phyloP scores from a whole-genome alignment of 2,113 vertebrate genomes.

The Litocranius walleri region DNA sequence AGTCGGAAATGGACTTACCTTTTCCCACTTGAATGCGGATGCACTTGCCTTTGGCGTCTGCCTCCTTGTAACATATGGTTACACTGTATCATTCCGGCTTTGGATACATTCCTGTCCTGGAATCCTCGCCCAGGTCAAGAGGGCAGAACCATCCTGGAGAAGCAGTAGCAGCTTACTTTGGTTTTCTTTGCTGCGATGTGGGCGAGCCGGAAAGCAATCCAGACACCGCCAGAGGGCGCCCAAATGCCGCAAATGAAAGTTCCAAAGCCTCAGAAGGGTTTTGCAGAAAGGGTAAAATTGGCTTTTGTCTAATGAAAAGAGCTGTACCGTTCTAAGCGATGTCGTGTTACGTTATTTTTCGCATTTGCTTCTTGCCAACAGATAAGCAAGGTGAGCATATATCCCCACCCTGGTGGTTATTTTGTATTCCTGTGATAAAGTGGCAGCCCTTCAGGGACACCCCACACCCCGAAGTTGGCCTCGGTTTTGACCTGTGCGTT shows the following conservation, averaged over 20 bases:
- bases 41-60: neutral
- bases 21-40: neutral
- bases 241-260: conserved; percentile 49
- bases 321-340: neutral
- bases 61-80: neutral
- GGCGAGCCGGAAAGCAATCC: neutral
- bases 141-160: neutral
- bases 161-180: neutral
- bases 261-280: neutral
- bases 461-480: neutral
- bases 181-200: neutral
- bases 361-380: conserved; percentile 14
- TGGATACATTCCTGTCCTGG: neutral
- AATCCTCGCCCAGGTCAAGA: neutral
- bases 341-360: neutral
- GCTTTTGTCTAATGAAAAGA: conserved; percentile 51
- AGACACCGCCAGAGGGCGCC: conserved; percentile 75
- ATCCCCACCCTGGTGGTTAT: neutral
- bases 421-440: neutral
- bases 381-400: neutral
- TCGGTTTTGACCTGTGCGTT: neutral
- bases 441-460: neutral
- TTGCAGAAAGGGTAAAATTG: neutral
- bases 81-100: neutral
- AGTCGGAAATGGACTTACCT: conserved; percentile 23